A percentile compares a stretch with the other conserved stretches of the same genome.
These are phyloP conservation scores for Sebastes miniatus DNA, from an alignment of 2,797 vertebrate species.

Conservation along the genomic window DNA sequence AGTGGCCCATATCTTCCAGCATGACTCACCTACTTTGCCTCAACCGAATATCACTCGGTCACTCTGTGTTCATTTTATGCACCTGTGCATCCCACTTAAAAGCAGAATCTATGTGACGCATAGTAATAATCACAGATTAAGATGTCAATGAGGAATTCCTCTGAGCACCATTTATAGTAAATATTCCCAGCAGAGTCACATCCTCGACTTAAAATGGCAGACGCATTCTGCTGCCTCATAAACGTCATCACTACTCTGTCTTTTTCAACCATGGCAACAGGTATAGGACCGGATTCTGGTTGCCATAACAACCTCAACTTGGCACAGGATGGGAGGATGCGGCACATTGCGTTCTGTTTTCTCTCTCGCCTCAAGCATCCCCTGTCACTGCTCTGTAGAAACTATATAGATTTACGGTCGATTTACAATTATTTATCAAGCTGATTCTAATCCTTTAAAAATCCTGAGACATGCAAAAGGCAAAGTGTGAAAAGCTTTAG, in stretches of 20 bases:
- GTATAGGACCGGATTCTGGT: constrained; percentile 72
- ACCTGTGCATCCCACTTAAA: not conserved
- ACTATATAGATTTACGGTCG: constrained; percentile 20
- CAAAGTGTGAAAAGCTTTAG: constrained; percentile 47
- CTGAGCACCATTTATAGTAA: constrained; percentile 31
- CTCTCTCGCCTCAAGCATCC: constrained; percentile 28
- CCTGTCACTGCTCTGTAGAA: constrained; percentile 3
- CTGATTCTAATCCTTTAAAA: constrained; percentile 42
- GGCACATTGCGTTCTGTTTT: constrained; percentile 58
- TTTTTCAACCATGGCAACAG: constrained; percentile 81
- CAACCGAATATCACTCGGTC: not conserved
- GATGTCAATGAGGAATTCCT: constrained; percentile 14
- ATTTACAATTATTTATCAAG: constrained; percentile 38
- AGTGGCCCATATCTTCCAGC: not conserved
- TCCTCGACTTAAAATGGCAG: constrained; percentile 66
- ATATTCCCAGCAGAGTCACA: constrained; percentile 42
- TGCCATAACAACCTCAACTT: constrained; percentile 82
- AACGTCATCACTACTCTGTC: constrained; percentile 71
- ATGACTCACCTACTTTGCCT: constrained; percentile 12
- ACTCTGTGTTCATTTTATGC: not conserved
- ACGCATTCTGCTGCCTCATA: constrained; percentile 58
- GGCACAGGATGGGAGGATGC: constrained; percentile 68
- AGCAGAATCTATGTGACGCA: not conserved
- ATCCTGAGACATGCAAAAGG: constrained; percentile 12
- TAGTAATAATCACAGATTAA: not conserved